A percentile compares a stretch with the other conserved stretches of the same genome.
These are phyloP conservation scores for Oscheius sp. DNA, from an alignment of 2,888 invertebrate species.

Conservation along the genomic window DNA sequence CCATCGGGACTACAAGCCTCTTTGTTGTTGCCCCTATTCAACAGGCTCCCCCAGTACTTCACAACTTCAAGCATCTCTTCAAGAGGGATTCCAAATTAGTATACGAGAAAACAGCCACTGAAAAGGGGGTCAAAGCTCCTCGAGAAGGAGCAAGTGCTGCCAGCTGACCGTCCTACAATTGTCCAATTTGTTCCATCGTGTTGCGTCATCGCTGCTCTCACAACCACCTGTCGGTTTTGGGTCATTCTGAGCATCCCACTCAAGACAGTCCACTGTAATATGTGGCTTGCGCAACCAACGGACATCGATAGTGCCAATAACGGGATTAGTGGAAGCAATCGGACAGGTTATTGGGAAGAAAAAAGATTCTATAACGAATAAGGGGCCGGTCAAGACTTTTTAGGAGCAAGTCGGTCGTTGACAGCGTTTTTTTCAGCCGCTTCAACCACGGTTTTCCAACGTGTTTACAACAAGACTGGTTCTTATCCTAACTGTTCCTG, in stretches of 20 bases:
- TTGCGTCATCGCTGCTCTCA: conserved; percentile 28
- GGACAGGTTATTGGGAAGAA: too few relatives aligned
- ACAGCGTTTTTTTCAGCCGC: too few relatives aligned
- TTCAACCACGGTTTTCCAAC: too few relatives aligned
- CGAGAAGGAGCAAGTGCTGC: not conserved
- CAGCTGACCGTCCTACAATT: conserved; percentile 24
- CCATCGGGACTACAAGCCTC: too few relatives aligned
- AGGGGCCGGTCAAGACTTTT: too few relatives aligned
- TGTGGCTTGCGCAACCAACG: conserved; percentile 22
- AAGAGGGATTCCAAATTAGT: not conserved
- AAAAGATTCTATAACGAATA: too few relatives aligned
- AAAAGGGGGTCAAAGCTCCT: too few relatives aligned
- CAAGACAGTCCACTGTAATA: conserved; percentile 22
- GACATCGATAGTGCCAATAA: conserved; percentile 19
- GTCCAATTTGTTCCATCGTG: not conserved
- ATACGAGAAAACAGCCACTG: not conserved
- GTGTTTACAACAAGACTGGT: too few relatives aligned
- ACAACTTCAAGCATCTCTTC: not conserved
- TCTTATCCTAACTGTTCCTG: too few relatives aligned
- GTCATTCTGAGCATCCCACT: conserved; percentile 10
- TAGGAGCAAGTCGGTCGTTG: too few relatives aligned
- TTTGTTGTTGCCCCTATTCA: conserved; percentile 4
- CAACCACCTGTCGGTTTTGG: conserved; percentile 32
- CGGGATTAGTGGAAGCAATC: not conserved
- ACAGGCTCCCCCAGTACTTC: conserved; percentile 12